Evolutionary conservation across 2,113 vertebrate genomes (phyloP).

Genomic region (Mormoops blainvillei): DNA sequence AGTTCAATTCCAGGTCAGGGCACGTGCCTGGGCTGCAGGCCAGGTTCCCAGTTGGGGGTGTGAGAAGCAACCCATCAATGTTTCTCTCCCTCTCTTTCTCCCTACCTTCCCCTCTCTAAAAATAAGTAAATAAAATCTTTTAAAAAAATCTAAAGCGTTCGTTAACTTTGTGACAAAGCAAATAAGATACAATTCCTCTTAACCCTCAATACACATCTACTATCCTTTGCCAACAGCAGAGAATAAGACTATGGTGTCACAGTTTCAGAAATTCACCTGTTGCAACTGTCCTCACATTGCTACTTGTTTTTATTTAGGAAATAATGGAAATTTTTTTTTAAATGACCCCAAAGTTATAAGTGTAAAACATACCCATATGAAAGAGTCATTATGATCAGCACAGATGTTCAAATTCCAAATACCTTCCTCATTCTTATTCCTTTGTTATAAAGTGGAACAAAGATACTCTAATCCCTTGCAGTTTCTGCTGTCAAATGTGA

Average conservation of each 20-base stretch:
- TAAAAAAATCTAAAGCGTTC: background rate
- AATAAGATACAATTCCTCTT: background rate
- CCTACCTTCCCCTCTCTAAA: no score
- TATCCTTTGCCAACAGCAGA: background rate
- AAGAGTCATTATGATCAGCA: background rate
- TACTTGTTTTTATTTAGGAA: background rate
- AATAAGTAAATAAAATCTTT: no score
- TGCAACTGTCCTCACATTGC: background rate
- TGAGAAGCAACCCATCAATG: no score
- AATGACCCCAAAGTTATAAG: background rate
- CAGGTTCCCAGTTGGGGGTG: no score
- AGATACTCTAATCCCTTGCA: background rate
- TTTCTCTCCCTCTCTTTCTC: no score
- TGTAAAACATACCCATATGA: background rate
- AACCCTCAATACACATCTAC: background rate
- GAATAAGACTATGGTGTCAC: background rate
- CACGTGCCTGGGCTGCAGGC: no score
- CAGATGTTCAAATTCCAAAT: background rate
- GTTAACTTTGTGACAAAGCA: background rate
- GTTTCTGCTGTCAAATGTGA: background rate
- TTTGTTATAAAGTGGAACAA: background rate
- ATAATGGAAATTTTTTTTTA: no score
- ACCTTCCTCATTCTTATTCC: background rate
- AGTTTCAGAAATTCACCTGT: background rate
- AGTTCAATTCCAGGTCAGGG: no score